phyloP scores from a whole-genome alignment of 2,888 invertebrate genomes.

The Chorisops tibialis region DNA sequence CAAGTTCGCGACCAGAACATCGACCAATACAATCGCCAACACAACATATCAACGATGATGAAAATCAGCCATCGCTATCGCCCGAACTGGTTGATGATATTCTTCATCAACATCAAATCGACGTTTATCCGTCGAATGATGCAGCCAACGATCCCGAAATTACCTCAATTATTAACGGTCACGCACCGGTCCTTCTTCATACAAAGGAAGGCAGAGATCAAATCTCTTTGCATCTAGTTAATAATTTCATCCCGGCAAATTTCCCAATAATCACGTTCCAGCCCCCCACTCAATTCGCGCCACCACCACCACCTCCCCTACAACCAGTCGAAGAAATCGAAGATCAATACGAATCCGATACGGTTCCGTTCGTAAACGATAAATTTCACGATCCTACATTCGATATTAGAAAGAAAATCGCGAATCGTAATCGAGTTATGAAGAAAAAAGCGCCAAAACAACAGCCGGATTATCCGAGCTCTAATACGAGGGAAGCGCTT shows the following conservation, averaged over 20 bases:
- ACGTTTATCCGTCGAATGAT: constrained; percentile 39
- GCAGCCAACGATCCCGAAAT: constrained; percentile 31
- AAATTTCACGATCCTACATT: constrained; percentile 27
- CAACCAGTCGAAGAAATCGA: constrained; percentile 6
- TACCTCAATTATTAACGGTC: constrained; percentile 25
- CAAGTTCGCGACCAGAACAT: not conserved
- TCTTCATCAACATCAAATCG: constrained; percentile 41
- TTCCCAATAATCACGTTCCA: constrained; percentile 13
- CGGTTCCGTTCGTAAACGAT: constrained; percentile 21
- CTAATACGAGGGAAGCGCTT: constrained; percentile 28
- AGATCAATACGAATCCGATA: not conserved
- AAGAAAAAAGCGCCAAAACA: not conserved
- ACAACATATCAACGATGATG: not conserved
- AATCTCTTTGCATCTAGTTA: constrained; percentile 15
- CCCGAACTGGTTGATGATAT: constrained; percentile 39
- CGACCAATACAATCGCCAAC: not conserved
- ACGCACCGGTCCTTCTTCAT: constrained; percentile 1
- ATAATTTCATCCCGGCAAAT: constrained; percentile 25
- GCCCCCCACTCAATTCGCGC: not conserved
- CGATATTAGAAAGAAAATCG: not conserved
- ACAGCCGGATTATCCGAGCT: not conserved
- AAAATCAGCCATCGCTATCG: constrained; percentile 33
- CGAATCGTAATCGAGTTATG: not conserved
- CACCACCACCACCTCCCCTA: not conserved
- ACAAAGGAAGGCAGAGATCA: constrained; percentile 10